A percentile compares a stretch with the other conserved stretches of the same genome.
Evolutionary conservation across 2,888 invertebrate genomes (phyloP).

Genomic region (Apoderus coryli): DNA sequence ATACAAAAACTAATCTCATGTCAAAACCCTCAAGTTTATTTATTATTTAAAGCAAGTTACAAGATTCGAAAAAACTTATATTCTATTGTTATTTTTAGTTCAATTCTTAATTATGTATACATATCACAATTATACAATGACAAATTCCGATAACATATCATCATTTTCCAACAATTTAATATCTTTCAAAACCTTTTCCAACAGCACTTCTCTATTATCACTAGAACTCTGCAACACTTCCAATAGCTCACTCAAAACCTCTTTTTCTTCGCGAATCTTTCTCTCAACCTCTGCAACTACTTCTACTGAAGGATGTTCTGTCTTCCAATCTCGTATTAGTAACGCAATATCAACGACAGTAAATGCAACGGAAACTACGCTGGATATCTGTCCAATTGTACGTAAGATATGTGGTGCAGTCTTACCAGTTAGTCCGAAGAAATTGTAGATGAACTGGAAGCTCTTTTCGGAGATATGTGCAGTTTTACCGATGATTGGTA

Average conservation of each 20-base stretch:
- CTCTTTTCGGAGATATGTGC: constrained; percentile 20
- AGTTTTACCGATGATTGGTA: constrained; percentile 18
- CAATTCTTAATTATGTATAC: no score
- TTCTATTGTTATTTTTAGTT: no score
- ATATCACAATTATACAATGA: no score
- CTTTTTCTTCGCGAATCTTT: constrained; percentile 14
- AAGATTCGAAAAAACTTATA: no score
- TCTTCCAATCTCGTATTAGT: constrained; percentile 17
- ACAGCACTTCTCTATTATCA: constrained; percentile 13
- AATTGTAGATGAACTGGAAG: constrained; percentile 18
- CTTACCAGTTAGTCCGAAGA: constrained; percentile 17
- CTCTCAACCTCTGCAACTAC: constrained; percentile 15
- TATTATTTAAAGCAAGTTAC: no score
- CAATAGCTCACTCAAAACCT: constrained; percentile 15
- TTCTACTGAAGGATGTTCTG: constrained; percentile 20
- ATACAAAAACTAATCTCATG: no score
- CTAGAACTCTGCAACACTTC: constrained; percentile 16
- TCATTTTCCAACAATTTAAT: constrained; percentile 17
- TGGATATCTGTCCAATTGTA: constrained; percentile 16
- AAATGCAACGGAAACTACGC: constrained; percentile 18
- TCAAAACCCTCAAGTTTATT: no score
- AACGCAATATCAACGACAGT: constrained; percentile 18
- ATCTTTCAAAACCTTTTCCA: constrained; percentile 15
- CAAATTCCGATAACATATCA: constrained; percentile 18
- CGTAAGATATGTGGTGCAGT: constrained; percentile 10